Evolutionary conservation across 2,888 invertebrate species (phyloP).

Genomic region (Seladonia tumulorum): DNA sequence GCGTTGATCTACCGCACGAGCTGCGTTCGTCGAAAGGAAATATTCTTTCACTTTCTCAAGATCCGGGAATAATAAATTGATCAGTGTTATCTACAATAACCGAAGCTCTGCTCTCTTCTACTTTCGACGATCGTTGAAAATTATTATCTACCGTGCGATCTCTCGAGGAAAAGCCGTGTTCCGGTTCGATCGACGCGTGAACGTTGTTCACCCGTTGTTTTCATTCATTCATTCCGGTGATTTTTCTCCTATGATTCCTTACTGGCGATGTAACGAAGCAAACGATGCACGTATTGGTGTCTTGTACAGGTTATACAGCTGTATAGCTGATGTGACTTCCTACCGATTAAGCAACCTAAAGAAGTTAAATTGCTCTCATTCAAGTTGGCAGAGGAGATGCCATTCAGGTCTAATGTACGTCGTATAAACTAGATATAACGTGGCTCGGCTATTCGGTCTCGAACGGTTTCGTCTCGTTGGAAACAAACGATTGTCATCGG

Average conservation of each 20-base stretch:
- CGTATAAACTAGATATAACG: slow-evolving; percentile 84
- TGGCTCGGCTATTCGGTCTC: slow-evolving; percentile 77
- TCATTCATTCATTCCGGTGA: slow-evolving; percentile 1
- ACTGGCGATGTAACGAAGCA: slow-evolving; percentile 39
- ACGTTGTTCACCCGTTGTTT: slow-evolving; percentile 2
- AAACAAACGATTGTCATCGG: slow-evolving; percentile 50
- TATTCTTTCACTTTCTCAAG: background rate
- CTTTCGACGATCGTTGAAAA: background rate
- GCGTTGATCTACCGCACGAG: background rate
- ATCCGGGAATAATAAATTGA: background rate
- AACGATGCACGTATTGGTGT: slow-evolving; percentile 67
- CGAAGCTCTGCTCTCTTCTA: no score
- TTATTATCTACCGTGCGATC: background rate
- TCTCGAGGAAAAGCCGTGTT: no score
- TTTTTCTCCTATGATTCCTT: slow-evolving; percentile 48
- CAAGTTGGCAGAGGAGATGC: slow-evolving; percentile 84
- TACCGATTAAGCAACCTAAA: slow-evolving; percentile 85
- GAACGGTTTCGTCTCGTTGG: slow-evolving; percentile 52
- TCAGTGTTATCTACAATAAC: background rate
- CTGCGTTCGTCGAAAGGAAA: background rate
- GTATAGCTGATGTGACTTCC: slow-evolving; percentile 83
- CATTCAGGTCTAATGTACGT: slow-evolving; percentile 84
- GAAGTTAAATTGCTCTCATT: slow-evolving; percentile 85
- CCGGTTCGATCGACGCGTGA: background rate
- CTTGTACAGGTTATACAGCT: slow-evolving; percentile 70